A percentile compares a stretch with the other conserved stretches of the same genome.
phyloP scores from a whole-genome alignment of 2,888 invertebrate species.

The Cetonia aurata region DNA sequence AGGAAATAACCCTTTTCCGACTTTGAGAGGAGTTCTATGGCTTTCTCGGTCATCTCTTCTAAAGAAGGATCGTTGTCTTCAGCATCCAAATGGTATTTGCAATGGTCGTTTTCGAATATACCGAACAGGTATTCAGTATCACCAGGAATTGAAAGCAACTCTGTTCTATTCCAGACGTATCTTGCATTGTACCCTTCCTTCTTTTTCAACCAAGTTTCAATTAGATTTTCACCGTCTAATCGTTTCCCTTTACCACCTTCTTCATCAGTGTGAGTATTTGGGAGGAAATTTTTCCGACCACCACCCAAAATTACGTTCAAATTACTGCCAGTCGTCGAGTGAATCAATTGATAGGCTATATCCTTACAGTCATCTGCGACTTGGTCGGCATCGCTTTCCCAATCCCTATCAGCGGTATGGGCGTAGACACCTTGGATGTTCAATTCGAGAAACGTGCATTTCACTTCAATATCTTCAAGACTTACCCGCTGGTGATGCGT shows the following conservation, averaged over 20 bases:
- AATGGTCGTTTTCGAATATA: slow-evolving; percentile 59
- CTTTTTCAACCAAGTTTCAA: slow-evolving; percentile 75
- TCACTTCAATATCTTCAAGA: not conserved
- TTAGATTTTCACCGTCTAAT: slow-evolving; percentile 75
- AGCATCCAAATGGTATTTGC: slow-evolving; percentile 76
- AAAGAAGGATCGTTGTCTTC: slow-evolving; percentile 74
- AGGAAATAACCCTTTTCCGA: slow-evolving; percentile 79
- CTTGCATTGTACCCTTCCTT: slow-evolving; percentile 64
- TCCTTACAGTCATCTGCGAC: slow-evolving; percentile 74
- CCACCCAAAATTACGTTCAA: slow-evolving; percentile 85
- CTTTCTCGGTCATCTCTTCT: slow-evolving; percentile 81
- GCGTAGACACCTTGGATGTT: slow-evolving; percentile 73
- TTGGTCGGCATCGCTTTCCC: slow-evolving; percentile 77
- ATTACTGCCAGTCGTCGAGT: slow-evolving; percentile 74
- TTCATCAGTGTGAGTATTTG: slow-evolving; percentile 68
- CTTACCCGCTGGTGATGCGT: slow-evolving; percentile 79
- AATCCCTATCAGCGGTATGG: slow-evolving; percentile 78
- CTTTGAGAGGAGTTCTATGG: slow-evolving; percentile 74
- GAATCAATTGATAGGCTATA: slow-evolving; percentile 80
- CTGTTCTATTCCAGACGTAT: slow-evolving; percentile 72
- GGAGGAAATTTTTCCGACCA: slow-evolving; percentile 76
- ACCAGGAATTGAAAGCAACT: slow-evolving; percentile 69
- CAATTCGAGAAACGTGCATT: too few relatives aligned
- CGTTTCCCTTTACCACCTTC: slow-evolving; percentile 70
- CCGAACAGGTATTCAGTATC: slow-evolving; percentile 69